These are phyloP conservation scores for Prorops nasuta DNA, from an alignment of 1,140 invertebrate species.

Conservation along the genomic window DNA sequence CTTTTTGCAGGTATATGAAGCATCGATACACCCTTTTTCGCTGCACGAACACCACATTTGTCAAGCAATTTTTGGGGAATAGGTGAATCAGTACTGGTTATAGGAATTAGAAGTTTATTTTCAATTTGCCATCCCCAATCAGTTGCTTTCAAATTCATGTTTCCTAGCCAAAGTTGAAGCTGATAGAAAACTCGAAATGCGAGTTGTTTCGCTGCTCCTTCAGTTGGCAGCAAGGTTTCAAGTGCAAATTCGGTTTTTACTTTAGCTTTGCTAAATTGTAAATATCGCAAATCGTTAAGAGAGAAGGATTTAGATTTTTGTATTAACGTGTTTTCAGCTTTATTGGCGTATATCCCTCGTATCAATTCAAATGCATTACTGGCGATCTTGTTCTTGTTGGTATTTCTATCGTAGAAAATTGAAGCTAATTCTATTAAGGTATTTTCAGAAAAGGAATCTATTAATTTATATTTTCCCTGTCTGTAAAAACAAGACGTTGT, in stretches of 20 bases:
- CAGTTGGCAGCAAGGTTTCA: slow-evolving; percentile 19
- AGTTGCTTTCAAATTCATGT: slow-evolving; percentile 2
- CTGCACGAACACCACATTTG: slow-evolving; percentile 3
- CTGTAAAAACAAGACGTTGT: slow-evolving; percentile 5
- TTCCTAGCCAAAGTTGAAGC: slow-evolving; percentile 20
- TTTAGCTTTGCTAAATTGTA: slow-evolving; percentile 9
- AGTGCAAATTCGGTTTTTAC: slow-evolving; percentile 14
- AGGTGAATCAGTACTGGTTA: slow-evolving; percentile 5
- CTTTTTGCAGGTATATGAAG: slow-evolving; percentile 3
- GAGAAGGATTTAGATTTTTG: slow-evolving; percentile 6
- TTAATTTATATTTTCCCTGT: slow-evolving; percentile 13
- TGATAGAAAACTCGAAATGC: slow-evolving; percentile 18
- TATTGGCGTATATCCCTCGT: neutral
- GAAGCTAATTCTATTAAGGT: slow-evolving; percentile 7
- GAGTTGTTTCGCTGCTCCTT: slow-evolving; percentile 21
- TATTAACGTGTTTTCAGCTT: slow-evolving; percentile 6
- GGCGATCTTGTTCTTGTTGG: slow-evolving; percentile 1
- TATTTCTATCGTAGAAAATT: slow-evolving; percentile 9
- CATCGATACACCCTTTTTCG: slow-evolving; percentile 5
- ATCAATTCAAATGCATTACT: slow-evolving; percentile 5
- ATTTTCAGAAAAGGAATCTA: slow-evolving; percentile 3
- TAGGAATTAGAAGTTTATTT: slow-evolving; percentile 7
- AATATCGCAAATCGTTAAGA: slow-evolving; percentile 6
- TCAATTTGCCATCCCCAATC: slow-evolving; percentile 14
- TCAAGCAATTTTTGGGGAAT: slow-evolving; percentile 9